phyloP scores from a whole-genome alignment of 2,113 vertebrate genomes.

The Serilophus lunatus region DNA sequence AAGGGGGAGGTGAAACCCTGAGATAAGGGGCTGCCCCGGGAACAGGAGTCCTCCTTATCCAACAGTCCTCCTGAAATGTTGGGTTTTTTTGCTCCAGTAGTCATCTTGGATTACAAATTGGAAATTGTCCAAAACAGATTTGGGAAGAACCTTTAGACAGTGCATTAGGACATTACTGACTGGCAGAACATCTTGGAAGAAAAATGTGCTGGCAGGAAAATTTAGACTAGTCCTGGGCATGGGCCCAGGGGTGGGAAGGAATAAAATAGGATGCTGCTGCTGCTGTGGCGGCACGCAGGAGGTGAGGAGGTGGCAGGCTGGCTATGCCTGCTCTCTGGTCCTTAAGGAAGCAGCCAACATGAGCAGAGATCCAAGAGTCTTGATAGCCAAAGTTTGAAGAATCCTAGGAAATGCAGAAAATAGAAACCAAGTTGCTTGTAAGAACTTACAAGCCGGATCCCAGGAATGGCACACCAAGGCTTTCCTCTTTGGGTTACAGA shows the following conservation, averaged over 20 bases:
- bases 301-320: neutral
- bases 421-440: neutral
- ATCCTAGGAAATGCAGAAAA: neutral
- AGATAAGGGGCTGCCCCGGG: neutral
- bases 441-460: neutral
- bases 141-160: constrained; percentile 12
- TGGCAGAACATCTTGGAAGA: constrained; percentile 10
- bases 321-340: neutral
- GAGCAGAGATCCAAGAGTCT: neutral
- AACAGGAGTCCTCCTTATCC: neutral
- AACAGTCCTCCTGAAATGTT: neutral
- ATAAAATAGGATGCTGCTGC: neutral
- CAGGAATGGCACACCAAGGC: neutral
- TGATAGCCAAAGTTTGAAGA: neutral
- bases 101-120: constrained; percentile 12
- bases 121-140: constrained; percentile 8
- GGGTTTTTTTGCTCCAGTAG: neutral
- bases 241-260: neutral
- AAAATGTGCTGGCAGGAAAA: constrained; percentile 26
- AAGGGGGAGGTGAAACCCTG: neutral
- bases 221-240: neutral
- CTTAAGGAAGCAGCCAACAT: neutral
- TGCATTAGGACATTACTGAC: neutral
- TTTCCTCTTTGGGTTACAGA: neutral
- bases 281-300: neutral